Percentiles rank a stretch among this genome's conserved stretches.
Evolutionary conservation across 2,113 vertebrate genomes (phyloP).

Genomic region (Solea solea): DNA sequence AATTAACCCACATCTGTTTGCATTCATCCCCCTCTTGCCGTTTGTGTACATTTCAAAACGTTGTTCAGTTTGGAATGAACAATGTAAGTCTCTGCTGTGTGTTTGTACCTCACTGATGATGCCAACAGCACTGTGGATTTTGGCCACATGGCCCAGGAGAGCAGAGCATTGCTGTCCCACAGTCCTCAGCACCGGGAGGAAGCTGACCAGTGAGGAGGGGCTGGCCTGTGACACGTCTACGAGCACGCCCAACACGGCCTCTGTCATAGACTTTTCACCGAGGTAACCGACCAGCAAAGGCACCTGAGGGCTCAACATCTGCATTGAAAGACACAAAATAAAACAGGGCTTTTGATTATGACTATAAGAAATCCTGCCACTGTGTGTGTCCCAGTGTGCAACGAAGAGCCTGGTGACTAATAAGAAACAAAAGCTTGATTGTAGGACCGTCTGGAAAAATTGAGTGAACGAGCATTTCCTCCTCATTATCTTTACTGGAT

Average conservation of each 20-base stretch:
- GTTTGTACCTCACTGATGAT: conserved; percentile 84
- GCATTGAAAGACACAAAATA: conserved; percentile 28
- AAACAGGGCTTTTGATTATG: not conserved
- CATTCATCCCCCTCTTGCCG: not conserved
- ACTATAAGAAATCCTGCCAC: not conserved
- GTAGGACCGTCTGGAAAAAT: conserved; percentile 29
- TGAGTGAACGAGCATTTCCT: conserved; percentile 22
- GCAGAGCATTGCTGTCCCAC: conserved; percentile 82
- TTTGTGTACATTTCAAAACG: not conserved
- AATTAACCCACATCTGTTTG: not conserved
- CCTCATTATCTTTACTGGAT: conserved; percentile 45
- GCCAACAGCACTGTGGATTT: conserved; percentile 91
- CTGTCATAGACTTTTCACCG: conserved; percentile 81
- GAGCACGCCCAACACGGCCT: conserved; percentile 84
- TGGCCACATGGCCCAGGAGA: conserved; percentile 87
- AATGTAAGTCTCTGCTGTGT: not conserved
- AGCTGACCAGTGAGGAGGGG: conserved; percentile 82
- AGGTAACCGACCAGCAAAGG: conserved; percentile 83
- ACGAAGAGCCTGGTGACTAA: conserved; percentile 25
- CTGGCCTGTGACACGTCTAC: conserved; percentile 86
- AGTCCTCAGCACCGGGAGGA: conserved; percentile 84
- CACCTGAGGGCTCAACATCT: conserved; percentile 88
- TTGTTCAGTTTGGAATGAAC: too few relatives aligned
- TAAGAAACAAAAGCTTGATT: conserved; percentile 46
- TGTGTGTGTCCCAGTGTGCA: not conserved